phyloP scores from a whole-genome alignment of 2,797 vertebrate genomes.

The Enteromius anoplus region DNA sequence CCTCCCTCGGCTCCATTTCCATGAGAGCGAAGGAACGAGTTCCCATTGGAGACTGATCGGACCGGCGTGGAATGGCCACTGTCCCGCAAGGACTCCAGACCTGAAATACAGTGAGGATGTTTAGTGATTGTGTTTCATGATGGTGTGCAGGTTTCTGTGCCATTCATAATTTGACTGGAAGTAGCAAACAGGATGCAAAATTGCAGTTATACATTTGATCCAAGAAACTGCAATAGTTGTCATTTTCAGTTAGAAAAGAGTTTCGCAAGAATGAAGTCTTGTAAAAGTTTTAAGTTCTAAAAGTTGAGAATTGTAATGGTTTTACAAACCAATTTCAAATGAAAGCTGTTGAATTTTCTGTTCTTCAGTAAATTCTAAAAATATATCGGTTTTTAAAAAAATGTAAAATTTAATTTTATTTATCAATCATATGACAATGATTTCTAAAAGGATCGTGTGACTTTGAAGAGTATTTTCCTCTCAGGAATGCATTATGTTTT shows the following conservation, averaged over 20 bases:
- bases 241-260: not conserved
- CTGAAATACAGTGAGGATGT: constrained; percentile 66
- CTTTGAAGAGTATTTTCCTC: not conserved
- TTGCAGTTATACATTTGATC: not conserved
- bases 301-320: not conserved
- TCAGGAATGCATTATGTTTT: not conserved
- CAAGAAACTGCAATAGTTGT: not conserved
- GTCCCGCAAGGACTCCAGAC: constrained; percentile 92
- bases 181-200: not conserved
- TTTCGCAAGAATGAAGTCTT: not conserved
- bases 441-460: not conserved
- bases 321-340: not conserved
- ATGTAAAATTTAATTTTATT: not conserved
- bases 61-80: constrained; percentile 94
- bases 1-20: constrained; percentile 76
- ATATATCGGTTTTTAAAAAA: not conserved
- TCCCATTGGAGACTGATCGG: constrained; percentile 84
- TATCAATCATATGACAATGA: not conserved
- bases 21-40: constrained; percentile 79
- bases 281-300: not conserved
- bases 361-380: not conserved
- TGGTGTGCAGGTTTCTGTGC: not conserved
- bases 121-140: not conserved
- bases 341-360: not conserved
- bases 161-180: not conserved